A percentile compares a stretch with the other conserved stretches of the same genome.
Evolutionary conservation across 1,140 invertebrate species (phyloP).

Genomic region (Trachymyrmex cornetzi): DNA sequence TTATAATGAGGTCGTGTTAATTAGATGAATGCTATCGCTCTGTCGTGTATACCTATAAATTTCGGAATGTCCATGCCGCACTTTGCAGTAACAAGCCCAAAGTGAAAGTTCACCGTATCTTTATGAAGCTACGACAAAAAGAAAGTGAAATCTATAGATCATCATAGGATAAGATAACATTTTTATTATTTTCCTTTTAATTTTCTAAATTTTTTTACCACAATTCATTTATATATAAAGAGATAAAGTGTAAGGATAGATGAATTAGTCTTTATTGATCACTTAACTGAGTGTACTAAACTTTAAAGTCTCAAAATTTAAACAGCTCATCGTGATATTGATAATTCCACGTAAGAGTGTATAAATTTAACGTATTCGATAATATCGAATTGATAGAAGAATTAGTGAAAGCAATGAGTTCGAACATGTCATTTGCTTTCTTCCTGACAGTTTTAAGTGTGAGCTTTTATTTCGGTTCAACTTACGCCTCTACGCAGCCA

Average conservation of each 20-base stretch:
- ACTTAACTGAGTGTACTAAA: not conserved
- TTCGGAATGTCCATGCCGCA: not conserved
- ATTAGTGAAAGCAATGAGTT: not conserved
- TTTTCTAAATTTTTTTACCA: not conserved
- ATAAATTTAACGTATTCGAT: not conserved
- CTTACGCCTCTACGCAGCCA: not conserved
- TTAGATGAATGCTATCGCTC: not conserved
- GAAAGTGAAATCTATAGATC: not conserved
- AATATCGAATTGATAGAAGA: not conserved
- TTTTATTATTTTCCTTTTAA: not conserved
- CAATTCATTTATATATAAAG: not conserved
- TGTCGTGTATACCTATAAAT: conserved; percentile 37
- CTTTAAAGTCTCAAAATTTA: not conserved
- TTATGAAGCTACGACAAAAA: not conserved
- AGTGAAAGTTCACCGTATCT: not conserved
- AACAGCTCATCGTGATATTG: not conserved
- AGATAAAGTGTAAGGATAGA: not conserved
- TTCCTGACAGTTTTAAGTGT: not conserved
- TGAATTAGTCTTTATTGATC: not conserved
- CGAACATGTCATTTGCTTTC: not conserved
- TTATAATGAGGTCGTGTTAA: not conserved
- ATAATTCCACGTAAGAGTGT: not conserved
- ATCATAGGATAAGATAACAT: not conserved
- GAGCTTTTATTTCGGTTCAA: not conserved
- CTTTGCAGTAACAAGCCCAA: not conserved